A percentile compares a stretch with the other conserved stretches of the same genome.
These are phyloP conservation scores for Ceratina japonica DNA, from an alignment of 1,140 invertebrate genomes.

Conservation along the genomic window DNA sequence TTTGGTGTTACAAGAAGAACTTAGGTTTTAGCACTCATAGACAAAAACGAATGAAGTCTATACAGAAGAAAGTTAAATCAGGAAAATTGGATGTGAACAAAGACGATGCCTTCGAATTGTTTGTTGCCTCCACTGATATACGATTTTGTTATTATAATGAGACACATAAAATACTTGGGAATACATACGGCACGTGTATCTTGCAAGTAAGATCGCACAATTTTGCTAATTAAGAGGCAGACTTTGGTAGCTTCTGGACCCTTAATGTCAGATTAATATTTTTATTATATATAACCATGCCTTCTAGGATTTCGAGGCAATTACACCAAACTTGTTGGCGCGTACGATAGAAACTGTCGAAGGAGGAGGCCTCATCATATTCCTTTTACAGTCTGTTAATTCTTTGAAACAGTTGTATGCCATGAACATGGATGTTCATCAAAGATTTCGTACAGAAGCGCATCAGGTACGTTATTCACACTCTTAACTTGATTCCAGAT, in stretches of 20 bases:
- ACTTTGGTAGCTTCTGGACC: too few species aligned
- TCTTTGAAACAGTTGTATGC: conserved; percentile 97
- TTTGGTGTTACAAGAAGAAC: conserved; percentile 99
- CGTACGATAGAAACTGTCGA: conserved; percentile 99
- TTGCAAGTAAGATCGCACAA: conserved; percentile 89
- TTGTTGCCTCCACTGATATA: conserved; percentile 97
- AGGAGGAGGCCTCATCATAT: conserved; percentile 96
- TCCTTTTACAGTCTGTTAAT: conserved; percentile 91
- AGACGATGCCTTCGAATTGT: conserved; percentile 98
- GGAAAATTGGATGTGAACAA: conserved; percentile 96
- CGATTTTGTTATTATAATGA: conserved; percentile 98
- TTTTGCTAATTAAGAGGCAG: too few species aligned
- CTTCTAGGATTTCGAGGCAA: conserved; percentile 96
- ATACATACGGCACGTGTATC: conserved; percentile 98
- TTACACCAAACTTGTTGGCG: conserved; percentile 99
- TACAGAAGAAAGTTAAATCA: conserved; percentile 92
- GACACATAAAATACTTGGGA: conserved; percentile 98
- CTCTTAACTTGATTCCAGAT: not conserved
- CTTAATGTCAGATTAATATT: too few species aligned
- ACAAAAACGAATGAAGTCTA: conserved; percentile 94
- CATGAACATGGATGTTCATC: conserved; percentile 99
- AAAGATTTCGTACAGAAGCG: conserved; percentile 94
- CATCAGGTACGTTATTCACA: conserved; percentile 82
- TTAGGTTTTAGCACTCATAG: conserved; percentile 96
- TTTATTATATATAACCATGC: conserved; percentile 13